Percentiles rank a stretch among this genome's conserved stretches.
Conservation (phyloP, 2,888 invertebrate genomes). For the Torymus aiolomorphi region DNA sequence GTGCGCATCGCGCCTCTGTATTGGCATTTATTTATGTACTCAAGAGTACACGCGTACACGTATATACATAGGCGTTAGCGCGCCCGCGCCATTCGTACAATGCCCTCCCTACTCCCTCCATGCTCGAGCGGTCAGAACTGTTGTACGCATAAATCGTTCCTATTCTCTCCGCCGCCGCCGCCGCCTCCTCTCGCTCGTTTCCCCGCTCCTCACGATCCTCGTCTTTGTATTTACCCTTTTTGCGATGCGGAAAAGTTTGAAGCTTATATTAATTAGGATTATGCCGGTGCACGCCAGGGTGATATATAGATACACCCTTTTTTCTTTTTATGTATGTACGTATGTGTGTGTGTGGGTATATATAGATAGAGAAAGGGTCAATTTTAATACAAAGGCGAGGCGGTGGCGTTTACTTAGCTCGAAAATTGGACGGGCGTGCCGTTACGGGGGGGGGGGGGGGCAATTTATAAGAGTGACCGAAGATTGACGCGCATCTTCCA, state of each 20-base stretch:
- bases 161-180: too few species aligned
- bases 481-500: too few species aligned
- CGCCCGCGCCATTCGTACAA: slow-evolving; percentile 18
- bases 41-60: background rate
- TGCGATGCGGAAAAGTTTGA: slow-evolving; percentile 10
- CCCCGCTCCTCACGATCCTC: background rate
- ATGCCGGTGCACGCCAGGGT: background rate
- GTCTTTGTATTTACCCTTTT: slow-evolving; percentile 46
- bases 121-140: too few species aligned
- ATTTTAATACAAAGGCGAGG: slow-evolving; percentile 25
- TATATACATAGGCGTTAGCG: background rate
- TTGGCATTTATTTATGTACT: slow-evolving; percentile 29
- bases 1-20: background rate
- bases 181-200: too few species aligned
- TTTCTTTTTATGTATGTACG: too few species aligned
- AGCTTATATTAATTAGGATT: slow-evolving; percentile 38
- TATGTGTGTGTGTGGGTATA: too few species aligned
- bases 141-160: too few species aligned
- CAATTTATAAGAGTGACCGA: slow-evolving; percentile 4
- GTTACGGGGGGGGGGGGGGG: too few species aligned
- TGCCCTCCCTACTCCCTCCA: background rate
- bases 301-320: too few species aligned
- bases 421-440: slow-evolving; percentile 13
- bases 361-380: background rate
- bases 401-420: slow-evolving; percentile 28